phyloP scores from a whole-genome alignment of 2,113 vertebrate genomes.

The Hippocampus mohnikei region DNA sequence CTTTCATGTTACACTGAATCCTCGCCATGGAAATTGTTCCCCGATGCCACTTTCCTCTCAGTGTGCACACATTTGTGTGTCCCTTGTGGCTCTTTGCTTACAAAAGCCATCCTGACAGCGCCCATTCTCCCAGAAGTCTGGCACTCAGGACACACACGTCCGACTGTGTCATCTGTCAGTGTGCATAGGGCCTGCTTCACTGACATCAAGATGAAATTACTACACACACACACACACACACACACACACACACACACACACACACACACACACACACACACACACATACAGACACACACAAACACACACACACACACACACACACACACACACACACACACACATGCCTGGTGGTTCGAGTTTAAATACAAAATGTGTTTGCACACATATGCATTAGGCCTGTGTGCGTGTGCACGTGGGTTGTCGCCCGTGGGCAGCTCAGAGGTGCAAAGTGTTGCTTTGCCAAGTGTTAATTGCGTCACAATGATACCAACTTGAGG shows the following conservation, averaged over 20 bases:
- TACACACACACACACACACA: neutral
- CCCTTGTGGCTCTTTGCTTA: slow-evolving; percentile 33
- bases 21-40: neutral
- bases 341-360: slow-evolving; percentile 3
- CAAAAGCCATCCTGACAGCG: slow-evolving; percentile 41
- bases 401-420: slow-evolving; percentile 12
- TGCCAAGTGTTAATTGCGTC: slow-evolving; percentile 37
- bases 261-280: no score
- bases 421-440: slow-evolving; percentile 14
- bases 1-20: neutral
- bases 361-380: neutral
- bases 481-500: slow-evolving; percentile 28
- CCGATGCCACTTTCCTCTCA: slow-evolving; percentile 14
- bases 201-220: slow-evolving; percentile 13
- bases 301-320: no score
- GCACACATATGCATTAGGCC: neutral
- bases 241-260: no score
- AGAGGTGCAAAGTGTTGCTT: slow-evolving; percentile 37
- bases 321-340: neutral
- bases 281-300: no score
- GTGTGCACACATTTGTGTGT: slow-evolving; percentile 22
- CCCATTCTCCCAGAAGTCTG: slow-evolving; percentile 2
- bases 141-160: slow-evolving; percentile 15
- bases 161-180: slow-evolving; percentile 39
- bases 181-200: slow-evolving; percentile 13